Evolutionary conservation across 2,797 vertebrate species (phyloP).

Genomic region (Thunnus albacares): DNA sequence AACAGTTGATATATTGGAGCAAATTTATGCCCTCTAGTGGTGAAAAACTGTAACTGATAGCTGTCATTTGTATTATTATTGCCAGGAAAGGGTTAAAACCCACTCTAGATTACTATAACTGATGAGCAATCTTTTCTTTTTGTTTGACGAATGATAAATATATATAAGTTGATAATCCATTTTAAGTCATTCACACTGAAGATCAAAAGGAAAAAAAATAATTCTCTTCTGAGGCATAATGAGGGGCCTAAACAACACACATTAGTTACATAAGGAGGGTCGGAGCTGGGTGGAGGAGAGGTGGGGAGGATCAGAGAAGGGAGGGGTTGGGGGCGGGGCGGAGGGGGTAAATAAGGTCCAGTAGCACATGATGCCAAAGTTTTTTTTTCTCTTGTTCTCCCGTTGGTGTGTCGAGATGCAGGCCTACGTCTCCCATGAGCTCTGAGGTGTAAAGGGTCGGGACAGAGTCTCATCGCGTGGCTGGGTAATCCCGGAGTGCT

Average conservation of each 20-base stretch:
- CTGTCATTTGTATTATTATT: conserved; percentile 20
- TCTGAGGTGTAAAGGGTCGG: conserved; percentile 47
- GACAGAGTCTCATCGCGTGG: conserved; percentile 62
- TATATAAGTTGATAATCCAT: conserved; percentile 81
- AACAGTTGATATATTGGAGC: background rate
- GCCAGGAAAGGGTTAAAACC: conserved; percentile 84
- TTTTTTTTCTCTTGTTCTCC: conserved; percentile 66
- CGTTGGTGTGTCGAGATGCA: conserved; percentile 63
- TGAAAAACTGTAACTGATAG: conserved; percentile 41
- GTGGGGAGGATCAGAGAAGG: background rate
- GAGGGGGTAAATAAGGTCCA: conserved; percentile 62
- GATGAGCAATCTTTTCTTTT: conserved; percentile 78
- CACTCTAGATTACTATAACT: conserved; percentile 74
- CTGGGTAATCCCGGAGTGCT: conserved; percentile 64
- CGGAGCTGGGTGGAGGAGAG: conserved; percentile 17
- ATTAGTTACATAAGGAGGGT: conserved; percentile 73
- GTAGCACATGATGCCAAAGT: conserved; percentile 74
- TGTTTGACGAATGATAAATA: conserved; percentile 84
- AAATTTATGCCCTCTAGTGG: conserved; percentile 51
- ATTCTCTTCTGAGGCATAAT: conserved; percentile 71
- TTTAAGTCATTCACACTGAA: conserved; percentile 80
- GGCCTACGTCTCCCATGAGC: conserved; percentile 77
- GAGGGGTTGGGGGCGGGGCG: background rate
- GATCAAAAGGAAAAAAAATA: conserved; percentile 69
- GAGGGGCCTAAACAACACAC: conserved; percentile 76